Conservation (phyloP, 2,797 vertebrate species). For the Agapornis canus region DNA sequence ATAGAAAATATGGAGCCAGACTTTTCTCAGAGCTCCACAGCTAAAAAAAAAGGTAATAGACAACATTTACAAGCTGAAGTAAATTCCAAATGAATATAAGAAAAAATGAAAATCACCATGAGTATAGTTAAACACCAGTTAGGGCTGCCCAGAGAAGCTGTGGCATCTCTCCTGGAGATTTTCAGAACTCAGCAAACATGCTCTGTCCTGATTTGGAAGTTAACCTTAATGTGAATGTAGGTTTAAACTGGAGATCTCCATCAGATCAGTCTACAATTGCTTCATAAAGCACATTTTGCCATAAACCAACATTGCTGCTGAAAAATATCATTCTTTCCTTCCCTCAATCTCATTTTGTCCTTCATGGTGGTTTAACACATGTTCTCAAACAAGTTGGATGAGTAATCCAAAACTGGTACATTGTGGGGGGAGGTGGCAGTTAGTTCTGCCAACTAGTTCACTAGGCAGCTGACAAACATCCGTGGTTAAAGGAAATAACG, state of each 20-base stretch:
- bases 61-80: not conserved
- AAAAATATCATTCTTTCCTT: not conserved
- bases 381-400: not conserved
- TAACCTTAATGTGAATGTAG: not conserved
- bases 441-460: not conserved
- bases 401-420: not conserved
- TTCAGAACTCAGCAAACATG: not conserved
- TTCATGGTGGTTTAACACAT: rapidly evolving
- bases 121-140: not conserved
- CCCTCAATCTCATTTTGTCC: not conserved
- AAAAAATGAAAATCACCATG: not conserved
- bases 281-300: not conserved
- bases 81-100: not conserved
- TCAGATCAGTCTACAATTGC: not conserved
- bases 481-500: not conserved
- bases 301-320: not conserved
- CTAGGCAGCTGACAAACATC: not conserved
- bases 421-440: not conserved
- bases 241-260: not conserved
- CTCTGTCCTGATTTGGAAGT: not conserved
- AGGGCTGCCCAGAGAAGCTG: not conserved
- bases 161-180: not conserved
- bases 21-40: not conserved
- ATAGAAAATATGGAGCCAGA: not conserved
- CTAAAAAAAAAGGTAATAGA: not conserved